phyloP scores from a whole-genome alignment of 1,140 invertebrate genomes.

The Pectinophora gossypiella region DNA sequence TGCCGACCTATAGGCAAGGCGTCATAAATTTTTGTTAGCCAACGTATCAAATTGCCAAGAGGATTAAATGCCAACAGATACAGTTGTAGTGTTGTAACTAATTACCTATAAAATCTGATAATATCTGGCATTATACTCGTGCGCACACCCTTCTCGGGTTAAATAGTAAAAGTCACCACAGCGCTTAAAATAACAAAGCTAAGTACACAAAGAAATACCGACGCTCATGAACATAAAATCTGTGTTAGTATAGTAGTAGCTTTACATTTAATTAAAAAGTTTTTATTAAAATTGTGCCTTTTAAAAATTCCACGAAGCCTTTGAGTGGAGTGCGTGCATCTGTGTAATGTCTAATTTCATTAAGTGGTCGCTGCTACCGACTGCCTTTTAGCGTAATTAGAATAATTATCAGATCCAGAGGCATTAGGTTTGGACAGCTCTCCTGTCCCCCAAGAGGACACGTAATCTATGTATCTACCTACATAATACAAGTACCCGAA shows the following conservation, averaged over 20 bases:
- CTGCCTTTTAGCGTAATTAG: not conserved
- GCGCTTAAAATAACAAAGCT: too few relatives aligned
- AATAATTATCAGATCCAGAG: not conserved
- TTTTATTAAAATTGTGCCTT: not conserved
- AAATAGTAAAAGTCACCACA: too few relatives aligned
- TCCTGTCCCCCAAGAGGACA: too few relatives aligned
- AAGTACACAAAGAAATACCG: too few relatives aligned
- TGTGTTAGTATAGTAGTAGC: too few relatives aligned
- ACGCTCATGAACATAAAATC: too few relatives aligned
- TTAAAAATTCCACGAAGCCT: not conserved
- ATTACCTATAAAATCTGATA: conserved; percentile 3
- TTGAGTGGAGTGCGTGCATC: not conserved
- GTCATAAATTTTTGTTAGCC: not conserved
- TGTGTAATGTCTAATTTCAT: not conserved
- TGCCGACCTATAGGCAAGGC: too few relatives aligned
- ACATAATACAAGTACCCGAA: too few relatives aligned
- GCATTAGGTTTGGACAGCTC: too few relatives aligned
- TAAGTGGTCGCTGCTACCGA: not conserved
- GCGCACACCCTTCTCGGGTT: not conserved
- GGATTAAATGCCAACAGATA: not conserved
- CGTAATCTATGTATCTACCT: too few relatives aligned
- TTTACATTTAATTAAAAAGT: not conserved
- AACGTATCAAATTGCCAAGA: not conserved
- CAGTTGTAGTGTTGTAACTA: not conserved
- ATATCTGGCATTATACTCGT: not conserved